Conservation (phyloP, 2,113 vertebrate species). For the Triplophysa rosa region DNA sequence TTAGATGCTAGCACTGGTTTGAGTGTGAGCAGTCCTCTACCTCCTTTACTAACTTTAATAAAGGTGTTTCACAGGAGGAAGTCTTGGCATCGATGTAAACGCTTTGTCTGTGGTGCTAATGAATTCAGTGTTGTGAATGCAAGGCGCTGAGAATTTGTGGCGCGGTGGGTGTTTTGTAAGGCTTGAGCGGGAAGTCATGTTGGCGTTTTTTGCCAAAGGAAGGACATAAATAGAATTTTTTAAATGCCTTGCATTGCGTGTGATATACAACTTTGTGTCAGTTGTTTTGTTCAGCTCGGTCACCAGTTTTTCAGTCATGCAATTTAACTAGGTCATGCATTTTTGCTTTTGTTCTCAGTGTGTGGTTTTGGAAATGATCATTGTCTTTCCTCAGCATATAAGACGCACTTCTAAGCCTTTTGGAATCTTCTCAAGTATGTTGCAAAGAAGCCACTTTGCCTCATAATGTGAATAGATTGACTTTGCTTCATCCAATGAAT, state of each 20-base stretch:
- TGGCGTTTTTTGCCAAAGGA: not conserved
- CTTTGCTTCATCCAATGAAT: too few relatives aligned
- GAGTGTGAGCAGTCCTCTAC: not conserved
- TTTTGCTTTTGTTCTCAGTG: not conserved
- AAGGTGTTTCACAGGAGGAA: not conserved
- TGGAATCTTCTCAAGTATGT: not conserved
- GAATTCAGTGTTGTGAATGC: not conserved
- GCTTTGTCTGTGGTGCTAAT: slow-evolving; percentile 17
- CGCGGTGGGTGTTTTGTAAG: not conserved
- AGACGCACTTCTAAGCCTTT: not conserved
- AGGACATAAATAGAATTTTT: not conserved
- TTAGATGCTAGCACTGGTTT: not conserved
- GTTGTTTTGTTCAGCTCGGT: not conserved
- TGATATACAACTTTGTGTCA: not conserved
- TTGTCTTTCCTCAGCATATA: not conserved
- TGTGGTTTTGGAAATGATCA: not conserved
- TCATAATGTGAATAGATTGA: too few relatives aligned
- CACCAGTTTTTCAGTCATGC: not conserved
- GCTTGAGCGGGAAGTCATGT: not conserved
- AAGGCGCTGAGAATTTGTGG: not conserved
- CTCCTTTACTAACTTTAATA: not conserved
- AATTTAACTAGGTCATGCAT: not conserved
- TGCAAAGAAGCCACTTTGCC: not conserved
- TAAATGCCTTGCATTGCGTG: not conserved
- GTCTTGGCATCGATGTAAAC: not conserved